Conservation (phyloP, 1,140 invertebrate genomes). For the Aphaenogaster floridana region DNA sequence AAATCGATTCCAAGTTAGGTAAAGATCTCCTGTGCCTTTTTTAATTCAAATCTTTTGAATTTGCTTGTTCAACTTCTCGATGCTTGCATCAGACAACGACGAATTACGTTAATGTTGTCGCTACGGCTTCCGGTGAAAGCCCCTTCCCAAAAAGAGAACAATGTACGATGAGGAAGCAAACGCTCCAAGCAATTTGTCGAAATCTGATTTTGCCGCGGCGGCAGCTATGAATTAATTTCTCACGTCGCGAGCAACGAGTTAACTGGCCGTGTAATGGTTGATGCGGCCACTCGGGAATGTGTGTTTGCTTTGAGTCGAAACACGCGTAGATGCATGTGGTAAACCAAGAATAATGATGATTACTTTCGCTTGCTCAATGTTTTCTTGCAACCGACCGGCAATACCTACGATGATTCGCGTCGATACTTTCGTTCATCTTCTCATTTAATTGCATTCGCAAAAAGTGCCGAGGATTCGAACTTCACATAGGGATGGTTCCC, state of each 20-base stretch:
- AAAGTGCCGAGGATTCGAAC: neutral
- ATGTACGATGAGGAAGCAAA: constrained; percentile 3
- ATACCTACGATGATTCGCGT: constrained; percentile 14
- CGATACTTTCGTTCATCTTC: constrained; percentile 3
- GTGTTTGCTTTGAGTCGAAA: constrained; percentile 16
- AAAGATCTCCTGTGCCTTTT: neutral
- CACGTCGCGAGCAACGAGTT: constrained; percentile 23
- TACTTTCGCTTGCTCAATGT: constrained; percentile 71
- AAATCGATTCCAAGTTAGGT: neutral
- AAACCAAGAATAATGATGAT: constrained; percentile 72
- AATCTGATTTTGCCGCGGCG: constrained; percentile 22
- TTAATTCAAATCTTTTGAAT: constrained; percentile 5
- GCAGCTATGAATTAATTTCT: constrained; percentile 45
- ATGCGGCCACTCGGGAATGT: constrained; percentile 35
- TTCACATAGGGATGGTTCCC: neutral
- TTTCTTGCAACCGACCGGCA: constrained; percentile 58
- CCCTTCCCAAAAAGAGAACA: constrained; percentile 1
- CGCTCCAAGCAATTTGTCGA: constrained; percentile 26
- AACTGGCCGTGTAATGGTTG: constrained; percentile 20
- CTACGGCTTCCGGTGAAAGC: constrained; percentile 31
- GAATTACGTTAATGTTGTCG: constrained; percentile 17
- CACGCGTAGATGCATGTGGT: constrained; percentile 6
- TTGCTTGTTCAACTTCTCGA: neutral
- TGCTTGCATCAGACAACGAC: neutral
- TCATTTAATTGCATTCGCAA: neutral